Evolutionary conservation across 2,888 invertebrate genomes (phyloP).

Genomic region (Eucriotettix oculatus): DNA sequence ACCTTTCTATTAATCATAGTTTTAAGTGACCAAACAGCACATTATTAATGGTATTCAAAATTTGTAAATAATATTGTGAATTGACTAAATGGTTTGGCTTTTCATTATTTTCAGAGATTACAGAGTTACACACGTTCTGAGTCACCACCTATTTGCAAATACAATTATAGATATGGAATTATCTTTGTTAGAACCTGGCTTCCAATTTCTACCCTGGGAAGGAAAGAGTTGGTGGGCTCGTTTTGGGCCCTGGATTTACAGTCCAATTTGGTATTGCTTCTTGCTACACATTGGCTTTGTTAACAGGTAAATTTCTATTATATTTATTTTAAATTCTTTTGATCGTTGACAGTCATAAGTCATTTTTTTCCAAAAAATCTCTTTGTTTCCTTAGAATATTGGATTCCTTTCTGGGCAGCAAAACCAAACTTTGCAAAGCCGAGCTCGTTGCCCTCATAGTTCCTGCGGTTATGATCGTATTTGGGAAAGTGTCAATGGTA

Average conservation of each 20-base stretch:
- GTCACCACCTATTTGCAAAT: slow-evolving; percentile 66
- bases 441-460: slow-evolving; percentile 5
- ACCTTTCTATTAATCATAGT: too few species aligned
- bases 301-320: slow-evolving; percentile 3
- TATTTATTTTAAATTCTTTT: too few species aligned
- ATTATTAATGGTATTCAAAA: too few species aligned
- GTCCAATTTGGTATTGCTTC: slow-evolving; percentile 29
- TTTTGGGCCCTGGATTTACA: slow-evolving; percentile 34
- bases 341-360: too few species aligned
- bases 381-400: neutral
- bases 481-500: slow-evolving; percentile 17
- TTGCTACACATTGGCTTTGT: slow-evolving; percentile 11
- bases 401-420: neutral
- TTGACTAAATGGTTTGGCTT: too few species aligned
- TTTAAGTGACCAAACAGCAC: too few species aligned
- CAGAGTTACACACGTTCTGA: slow-evolving; percentile 56
- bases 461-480: slow-evolving; percentile 10
- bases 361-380: too few species aligned
- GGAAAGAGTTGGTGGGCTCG: slow-evolving; percentile 32
- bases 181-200: slow-evolving; percentile 45
- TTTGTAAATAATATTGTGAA: too few species aligned
- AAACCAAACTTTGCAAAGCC: neutral
- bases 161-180: slow-evolving; percentile 58
- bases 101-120: slow-evolving; percentile 40
- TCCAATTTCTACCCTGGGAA: slow-evolving; percentile 42